Percentiles rank a stretch among this genome's conserved stretches.
phyloP scores from a whole-genome alignment of 2,797 vertebrate genomes.

The Catostomus latipinnis region DNA sequence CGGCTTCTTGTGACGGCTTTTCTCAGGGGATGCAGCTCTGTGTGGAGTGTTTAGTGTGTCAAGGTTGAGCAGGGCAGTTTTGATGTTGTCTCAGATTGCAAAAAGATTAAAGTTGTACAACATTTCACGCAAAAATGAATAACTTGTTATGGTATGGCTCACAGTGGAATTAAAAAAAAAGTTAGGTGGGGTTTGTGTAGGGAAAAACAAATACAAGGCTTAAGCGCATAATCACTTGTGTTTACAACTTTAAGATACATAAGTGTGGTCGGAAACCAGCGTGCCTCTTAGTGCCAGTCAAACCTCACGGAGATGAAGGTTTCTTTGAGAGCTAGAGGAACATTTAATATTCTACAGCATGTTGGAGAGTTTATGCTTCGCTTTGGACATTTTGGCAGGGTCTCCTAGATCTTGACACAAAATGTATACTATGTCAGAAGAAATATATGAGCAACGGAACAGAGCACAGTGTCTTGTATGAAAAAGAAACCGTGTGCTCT shows the following conservation, averaged over 20 bases:
- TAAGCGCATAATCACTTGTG: slow-evolving; percentile 22
- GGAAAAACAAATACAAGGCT: slow-evolving; percentile 21
- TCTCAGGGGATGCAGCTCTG: background rate
- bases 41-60: no score
- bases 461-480: background rate
- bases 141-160: slow-evolving; percentile 24
- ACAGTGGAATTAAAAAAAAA: slow-evolving; percentile 15
- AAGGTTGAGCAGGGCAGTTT: background rate
- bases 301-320: slow-evolving; percentile 4
- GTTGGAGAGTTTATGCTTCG: background rate
- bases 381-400: no score
- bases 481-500: slow-evolving; percentile 7
- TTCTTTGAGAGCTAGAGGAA: slow-evolving; percentile 1
- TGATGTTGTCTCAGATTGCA: slow-evolving; percentile 5
- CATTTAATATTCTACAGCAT: background rate
- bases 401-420: background rate
- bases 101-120: background rate
- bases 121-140: slow-evolving; percentile 18
- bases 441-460: slow-evolving; percentile 16
- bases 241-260: slow-evolving; percentile 21
- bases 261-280: slow-evolving; percentile 18
- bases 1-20: background rate
- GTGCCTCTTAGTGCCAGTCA: slow-evolving; percentile 7
- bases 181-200: slow-evolving; percentile 25
- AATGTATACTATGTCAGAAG: background rate